Evolutionary conservation across 2,888 invertebrate species (phyloP).

Genomic region (Oithona nana): DNA sequence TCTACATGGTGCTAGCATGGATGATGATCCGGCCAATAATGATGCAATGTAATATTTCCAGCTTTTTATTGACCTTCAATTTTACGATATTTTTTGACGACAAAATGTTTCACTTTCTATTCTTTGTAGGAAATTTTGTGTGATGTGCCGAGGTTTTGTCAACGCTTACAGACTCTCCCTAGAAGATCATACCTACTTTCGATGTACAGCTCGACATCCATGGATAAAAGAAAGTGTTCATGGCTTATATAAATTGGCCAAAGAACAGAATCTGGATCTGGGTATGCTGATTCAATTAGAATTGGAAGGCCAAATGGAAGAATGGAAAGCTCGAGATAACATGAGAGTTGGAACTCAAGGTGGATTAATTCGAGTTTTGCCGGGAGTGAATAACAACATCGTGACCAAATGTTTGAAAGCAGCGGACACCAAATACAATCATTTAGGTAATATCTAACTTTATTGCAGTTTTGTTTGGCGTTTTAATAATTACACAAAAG

Average conservation of each 20-base stretch:
- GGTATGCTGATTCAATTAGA: background rate
- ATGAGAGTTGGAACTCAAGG: background rate
- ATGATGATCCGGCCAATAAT: background rate
- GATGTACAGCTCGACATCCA: background rate
- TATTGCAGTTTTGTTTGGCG: no score
- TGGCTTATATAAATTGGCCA: background rate
- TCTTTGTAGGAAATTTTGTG: background rate
- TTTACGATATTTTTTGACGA: background rate
- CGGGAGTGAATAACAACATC: background rate
- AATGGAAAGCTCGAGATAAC: background rate
- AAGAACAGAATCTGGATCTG: background rate
- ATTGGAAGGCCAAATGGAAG: background rate
- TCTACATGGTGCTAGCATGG: background rate
- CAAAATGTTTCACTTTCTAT: no score
- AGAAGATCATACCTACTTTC: background rate
- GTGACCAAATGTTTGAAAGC: background rate
- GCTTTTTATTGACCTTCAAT: background rate
- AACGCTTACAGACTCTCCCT: background rate
- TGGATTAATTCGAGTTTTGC: background rate
- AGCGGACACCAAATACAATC: background rate
- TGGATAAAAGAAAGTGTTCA: background rate
- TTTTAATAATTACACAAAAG: no score
- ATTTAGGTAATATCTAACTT: no score
- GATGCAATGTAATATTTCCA: background rate
- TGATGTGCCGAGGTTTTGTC: background rate